Percentiles rank a stretch among this genome's conserved stretches.
phyloP scores from a whole-genome alignment of 2,797 vertebrate species.

The Mormyrus hasselquistii region DNA sequence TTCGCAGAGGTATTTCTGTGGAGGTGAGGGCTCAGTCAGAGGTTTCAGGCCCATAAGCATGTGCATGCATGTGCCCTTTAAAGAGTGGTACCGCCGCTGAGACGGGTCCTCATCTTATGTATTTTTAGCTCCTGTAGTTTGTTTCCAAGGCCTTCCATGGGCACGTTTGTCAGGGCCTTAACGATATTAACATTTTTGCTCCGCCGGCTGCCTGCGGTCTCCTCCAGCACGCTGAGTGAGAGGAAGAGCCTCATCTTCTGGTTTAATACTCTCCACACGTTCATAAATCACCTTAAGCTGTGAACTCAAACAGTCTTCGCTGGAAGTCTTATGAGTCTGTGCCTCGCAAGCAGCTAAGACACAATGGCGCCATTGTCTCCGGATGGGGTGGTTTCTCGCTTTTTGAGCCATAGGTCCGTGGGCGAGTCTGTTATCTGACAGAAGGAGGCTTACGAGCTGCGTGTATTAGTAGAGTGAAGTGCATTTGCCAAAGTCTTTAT shows the following conservation, averaged over 20 bases:
- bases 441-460: neutral
- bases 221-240: neutral
- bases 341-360: neutral
- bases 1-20: neutral
- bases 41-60: neutral
- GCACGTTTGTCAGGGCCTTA: neutral
- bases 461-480: neutral
- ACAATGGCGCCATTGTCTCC: conserved; percentile 3
- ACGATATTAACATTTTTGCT: conserved; percentile 16
- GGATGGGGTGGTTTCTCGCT: neutral
- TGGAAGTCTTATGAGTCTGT: neutral
- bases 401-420: neutral
- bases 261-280: conserved; percentile 22
- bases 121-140: neutral
- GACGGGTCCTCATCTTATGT: neutral
- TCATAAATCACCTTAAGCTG: conserved; percentile 21
- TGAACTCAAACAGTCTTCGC: conserved; percentile 20
- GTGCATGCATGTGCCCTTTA: neutral
- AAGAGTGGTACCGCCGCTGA: neutral
- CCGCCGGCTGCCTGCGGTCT: neutral
- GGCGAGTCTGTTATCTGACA: neutral
- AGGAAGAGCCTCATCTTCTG: conserved; percentile 17
- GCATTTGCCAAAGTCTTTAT: neutral
- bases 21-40: neutral
- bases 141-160: neutral